Percentiles rank a stretch among this genome's conserved stretches.
Conservation (phyloP, 1,140 invertebrate species). For the Danaus plexippus region DNA sequence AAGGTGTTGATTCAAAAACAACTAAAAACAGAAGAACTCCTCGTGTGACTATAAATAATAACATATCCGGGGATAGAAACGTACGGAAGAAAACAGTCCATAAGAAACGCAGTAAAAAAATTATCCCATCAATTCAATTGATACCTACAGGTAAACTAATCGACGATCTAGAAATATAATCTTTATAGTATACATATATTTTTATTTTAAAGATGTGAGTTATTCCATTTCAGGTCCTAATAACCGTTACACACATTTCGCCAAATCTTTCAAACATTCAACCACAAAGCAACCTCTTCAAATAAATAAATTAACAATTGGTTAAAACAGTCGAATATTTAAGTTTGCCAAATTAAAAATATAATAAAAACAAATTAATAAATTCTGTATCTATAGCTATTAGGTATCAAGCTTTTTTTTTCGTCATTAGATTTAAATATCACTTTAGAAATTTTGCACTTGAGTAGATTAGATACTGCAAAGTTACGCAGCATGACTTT, state of each 20-base stretch:
- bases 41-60: conserved; percentile 5
- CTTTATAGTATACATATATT: background rate
- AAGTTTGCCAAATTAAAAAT: too few relatives aligned
- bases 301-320: conserved; percentile 15
- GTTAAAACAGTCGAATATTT: too few relatives aligned
- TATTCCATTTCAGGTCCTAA: conserved; percentile 8
- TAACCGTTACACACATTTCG: conserved; percentile 4
- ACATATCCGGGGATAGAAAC: background rate
- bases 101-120: conserved; percentile 7
- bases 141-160: conserved; percentile 3
- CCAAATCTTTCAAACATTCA: background rate
- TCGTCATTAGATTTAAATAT: too few relatives aligned
- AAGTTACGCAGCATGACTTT: too few relatives aligned
- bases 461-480: too few relatives aligned
- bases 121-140: conserved; percentile 1
- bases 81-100: conserved; percentile 4
- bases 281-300: conserved; percentile 8
- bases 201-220: background rate
- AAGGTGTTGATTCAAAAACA: conserved; percentile 7
- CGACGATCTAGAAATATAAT: background rate
- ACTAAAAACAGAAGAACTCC: conserved; percentile 3
- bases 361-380: conserved; percentile 3
- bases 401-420: background rate
- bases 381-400: background rate
- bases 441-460: too few relatives aligned